Conservation (phyloP, 2,888 invertebrate genomes). For the Epsilonema sp. region DNA sequence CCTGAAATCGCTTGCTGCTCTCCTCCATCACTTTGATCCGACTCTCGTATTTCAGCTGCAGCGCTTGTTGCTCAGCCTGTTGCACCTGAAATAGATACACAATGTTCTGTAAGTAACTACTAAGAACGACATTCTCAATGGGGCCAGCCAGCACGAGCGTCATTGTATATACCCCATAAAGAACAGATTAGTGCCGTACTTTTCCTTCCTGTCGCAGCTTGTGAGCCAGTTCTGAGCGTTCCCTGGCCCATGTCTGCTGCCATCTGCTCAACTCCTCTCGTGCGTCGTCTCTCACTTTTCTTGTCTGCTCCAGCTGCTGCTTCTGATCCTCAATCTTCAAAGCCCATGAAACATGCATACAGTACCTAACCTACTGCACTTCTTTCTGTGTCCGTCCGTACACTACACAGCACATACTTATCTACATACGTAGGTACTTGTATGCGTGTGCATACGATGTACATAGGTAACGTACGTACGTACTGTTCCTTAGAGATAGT, state of each 20-base stretch:
- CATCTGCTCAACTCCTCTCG: slow-evolving; percentile 14
- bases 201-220: slow-evolving; percentile 25
- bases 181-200: too few relatives aligned
- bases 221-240: slow-evolving; percentile 16
- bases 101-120: too few relatives aligned
- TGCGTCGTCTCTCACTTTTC: slow-evolving; percentile 18
- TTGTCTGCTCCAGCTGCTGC: slow-evolving; percentile 16
- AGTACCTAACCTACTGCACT: background rate
- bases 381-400: background rate
- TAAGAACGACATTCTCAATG: too few relatives aligned
- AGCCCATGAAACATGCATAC: background rate
- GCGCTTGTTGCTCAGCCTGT: slow-evolving; percentile 21
- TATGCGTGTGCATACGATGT: too few relatives aligned
- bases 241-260: slow-evolving; percentile 12
- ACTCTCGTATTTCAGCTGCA: slow-evolving; percentile 26
- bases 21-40: slow-evolving; percentile 28
- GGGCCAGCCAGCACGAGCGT: too few relatives aligned
- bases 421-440: too few relatives aligned
- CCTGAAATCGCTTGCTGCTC: slow-evolving; percentile 24
- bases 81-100: slow-evolving; percentile 11
- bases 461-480: too few relatives aligned
- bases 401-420: too few relatives aligned
- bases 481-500: too few relatives aligned
- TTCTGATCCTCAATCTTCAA: slow-evolving; percentile 14
- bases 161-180: too few relatives aligned